Evolutionary conservation across 1,140 invertebrate species (phyloP).

Genomic region (Polyergus mexicanus): DNA sequence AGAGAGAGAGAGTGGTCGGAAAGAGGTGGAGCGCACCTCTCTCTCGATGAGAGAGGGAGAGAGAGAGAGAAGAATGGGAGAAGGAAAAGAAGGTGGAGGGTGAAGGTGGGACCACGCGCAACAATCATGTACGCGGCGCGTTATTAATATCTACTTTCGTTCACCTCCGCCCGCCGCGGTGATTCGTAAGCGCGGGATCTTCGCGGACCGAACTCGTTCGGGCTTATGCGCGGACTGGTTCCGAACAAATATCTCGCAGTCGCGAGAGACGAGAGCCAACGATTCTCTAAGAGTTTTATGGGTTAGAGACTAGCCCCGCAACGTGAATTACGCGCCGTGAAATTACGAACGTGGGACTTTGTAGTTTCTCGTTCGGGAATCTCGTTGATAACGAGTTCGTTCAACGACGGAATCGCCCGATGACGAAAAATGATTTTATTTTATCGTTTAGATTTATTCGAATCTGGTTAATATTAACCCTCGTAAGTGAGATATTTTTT

Average conservation of each 20-base stretch:
- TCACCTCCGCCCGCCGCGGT: slow-evolving; percentile 63
- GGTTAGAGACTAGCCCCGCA: slow-evolving; percentile 22
- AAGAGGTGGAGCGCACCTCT: slow-evolving; percentile 47
- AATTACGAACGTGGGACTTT: slow-evolving; percentile 21
- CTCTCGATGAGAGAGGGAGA: background rate
- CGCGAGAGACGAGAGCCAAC: background rate
- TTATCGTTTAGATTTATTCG: no score
- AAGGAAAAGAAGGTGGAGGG: slow-evolving; percentile 11
- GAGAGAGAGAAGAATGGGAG: slow-evolving; percentile 30
- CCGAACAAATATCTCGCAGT: background rate
- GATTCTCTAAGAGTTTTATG: slow-evolving; percentile 32
- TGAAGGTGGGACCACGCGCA: slow-evolving; percentile 78
- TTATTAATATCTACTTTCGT: slow-evolving; percentile 83
- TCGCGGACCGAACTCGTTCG: slow-evolving; percentile 31
- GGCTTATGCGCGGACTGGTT: slow-evolving; percentile 42
- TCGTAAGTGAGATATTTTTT: no score
- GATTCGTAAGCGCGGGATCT: slow-evolving; percentile 71
- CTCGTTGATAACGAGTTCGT: background rate
- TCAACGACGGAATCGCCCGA: background rate
- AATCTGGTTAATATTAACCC: background rate
- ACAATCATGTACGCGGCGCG: slow-evolving; percentile 81
- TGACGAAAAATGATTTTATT: background rate
- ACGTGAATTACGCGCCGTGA: slow-evolving; percentile 40
- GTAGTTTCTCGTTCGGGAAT: background rate
- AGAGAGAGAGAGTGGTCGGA: slow-evolving; percentile 54